These are phyloP conservation scores for Odontothrips loti DNA, from an alignment of 2,888 invertebrate genomes.

Conservation along the genomic window DNA sequence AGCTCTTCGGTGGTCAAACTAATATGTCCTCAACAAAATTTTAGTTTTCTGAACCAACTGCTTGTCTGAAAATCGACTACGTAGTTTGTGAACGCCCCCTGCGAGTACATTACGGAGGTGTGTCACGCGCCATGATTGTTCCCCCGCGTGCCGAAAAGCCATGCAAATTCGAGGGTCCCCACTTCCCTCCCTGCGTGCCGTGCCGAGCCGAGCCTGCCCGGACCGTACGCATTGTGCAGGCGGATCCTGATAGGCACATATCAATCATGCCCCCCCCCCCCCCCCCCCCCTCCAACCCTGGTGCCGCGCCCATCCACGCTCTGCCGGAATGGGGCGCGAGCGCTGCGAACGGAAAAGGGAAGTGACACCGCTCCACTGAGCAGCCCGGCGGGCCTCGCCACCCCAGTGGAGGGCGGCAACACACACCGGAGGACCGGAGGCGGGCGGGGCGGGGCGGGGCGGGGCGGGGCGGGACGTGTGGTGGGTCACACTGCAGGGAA, in stretches of 20 bases:
- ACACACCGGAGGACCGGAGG: not conserved
- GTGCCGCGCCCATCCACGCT: not conserved
- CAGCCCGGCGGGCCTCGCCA: not conserved
- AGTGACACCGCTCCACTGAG: not conserved
- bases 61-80: no score
- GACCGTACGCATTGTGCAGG: not conserved
- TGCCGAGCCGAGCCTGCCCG: no score
- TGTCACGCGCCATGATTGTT: not conserved
- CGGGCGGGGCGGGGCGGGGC: not conserved
- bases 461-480: not conserved
- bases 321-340: not conserved
- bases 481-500: not conserved
- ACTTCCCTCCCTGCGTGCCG: no score
- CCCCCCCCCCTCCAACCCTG: not conserved
- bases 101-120: not conserved
- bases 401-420: not conserved
- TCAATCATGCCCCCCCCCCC: not conserved
- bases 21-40: no score
- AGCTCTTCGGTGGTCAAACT: no score
- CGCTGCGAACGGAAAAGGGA: not conserved
- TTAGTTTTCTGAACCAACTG: no score
- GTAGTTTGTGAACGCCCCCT: no score
- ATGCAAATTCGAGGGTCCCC: not conserved
- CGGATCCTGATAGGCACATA: not conserved
- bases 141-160: not conserved